Evolutionary conservation across 2,888 invertebrate species (phyloP).

Genomic region (Villa cingulata): DNA sequence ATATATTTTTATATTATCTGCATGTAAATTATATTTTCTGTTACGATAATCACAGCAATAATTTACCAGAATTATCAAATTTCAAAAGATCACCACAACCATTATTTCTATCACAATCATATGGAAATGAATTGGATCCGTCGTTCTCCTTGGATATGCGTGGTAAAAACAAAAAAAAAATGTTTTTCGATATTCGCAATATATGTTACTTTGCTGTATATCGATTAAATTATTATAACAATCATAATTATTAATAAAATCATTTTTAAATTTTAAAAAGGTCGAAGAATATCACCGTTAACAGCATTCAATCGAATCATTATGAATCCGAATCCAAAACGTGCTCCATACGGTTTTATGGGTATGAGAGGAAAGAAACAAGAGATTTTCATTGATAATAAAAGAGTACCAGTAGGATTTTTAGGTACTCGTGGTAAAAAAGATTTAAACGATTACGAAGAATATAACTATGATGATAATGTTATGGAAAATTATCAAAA

Average conservation of each 20-base stretch:
- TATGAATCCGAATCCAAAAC: slow-evolving; percentile 23
- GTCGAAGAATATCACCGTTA: neutral
- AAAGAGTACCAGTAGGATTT: slow-evolving; percentile 10
- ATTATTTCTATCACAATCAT: no score
- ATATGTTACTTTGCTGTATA: no score
- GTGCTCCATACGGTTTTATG: slow-evolving; percentile 52
- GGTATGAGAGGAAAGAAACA: slow-evolving; percentile 50
- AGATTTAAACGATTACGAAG: neutral
- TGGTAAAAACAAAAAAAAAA: slow-evolving; percentile 38
- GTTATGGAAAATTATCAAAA: no score
- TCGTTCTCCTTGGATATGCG: slow-evolving; percentile 55
- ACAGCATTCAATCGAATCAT: neutral
- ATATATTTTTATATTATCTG: no score
- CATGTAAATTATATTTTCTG: no score
- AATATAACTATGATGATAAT: neutral
- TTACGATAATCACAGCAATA: neutral
- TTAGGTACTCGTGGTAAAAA: neutral
- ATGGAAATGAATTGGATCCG: slow-evolving; percentile 37
- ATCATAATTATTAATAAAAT: no score
- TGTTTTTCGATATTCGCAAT: no score
- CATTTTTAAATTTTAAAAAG: no score
- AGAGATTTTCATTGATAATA: slow-evolving; percentile 3
- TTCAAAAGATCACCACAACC: no score
- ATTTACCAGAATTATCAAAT: neutral
- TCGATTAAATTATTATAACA: no score